Percentiles rank a stretch among this genome's conserved stretches.
Evolutionary conservation across 1,140 invertebrate genomes (phyloP).

Genomic region (Grapholita molesta): DNA sequence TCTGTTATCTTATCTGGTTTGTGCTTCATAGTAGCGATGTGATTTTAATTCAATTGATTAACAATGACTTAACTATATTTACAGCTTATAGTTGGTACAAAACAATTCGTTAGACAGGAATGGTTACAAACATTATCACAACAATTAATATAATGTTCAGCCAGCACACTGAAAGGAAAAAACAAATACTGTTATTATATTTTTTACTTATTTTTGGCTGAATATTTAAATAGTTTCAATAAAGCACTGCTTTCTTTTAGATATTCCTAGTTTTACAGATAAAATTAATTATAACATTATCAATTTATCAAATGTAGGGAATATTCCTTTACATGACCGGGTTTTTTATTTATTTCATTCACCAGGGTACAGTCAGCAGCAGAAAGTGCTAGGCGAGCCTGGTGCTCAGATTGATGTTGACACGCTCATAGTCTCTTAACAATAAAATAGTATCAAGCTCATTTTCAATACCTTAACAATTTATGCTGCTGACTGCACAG

Average conservation of each 20-base stretch:
- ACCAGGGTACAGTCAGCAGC: too few relatives aligned
- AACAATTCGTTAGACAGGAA: slow-evolving; percentile 4
- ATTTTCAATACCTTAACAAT: too few relatives aligned
- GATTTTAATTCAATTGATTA: too few relatives aligned
- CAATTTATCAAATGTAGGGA: background rate
- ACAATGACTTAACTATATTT: background rate
- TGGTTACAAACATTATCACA: slow-evolving; percentile 9
- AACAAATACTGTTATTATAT: background rate
- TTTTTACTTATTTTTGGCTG: background rate
- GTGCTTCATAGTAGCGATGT: too few relatives aligned
- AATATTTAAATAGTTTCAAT: background rate
- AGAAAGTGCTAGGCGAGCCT: too few relatives aligned
- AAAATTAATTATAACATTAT: background rate
- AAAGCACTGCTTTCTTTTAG: background rate
- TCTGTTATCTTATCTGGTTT: too few relatives aligned
- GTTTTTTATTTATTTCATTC: too few relatives aligned
- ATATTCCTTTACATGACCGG: too few relatives aligned
- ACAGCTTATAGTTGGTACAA: background rate
- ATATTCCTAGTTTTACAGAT: background rate
- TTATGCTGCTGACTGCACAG: too few relatives aligned
- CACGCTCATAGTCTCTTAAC: too few relatives aligned
- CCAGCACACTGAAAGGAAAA: background rate
- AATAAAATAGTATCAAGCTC: too few relatives aligned
- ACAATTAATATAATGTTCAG: background rate
- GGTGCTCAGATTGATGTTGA: too few relatives aligned